phyloP scores from a whole-genome alignment of 2,113 vertebrate genomes.

The Alethe diademata region DNA sequence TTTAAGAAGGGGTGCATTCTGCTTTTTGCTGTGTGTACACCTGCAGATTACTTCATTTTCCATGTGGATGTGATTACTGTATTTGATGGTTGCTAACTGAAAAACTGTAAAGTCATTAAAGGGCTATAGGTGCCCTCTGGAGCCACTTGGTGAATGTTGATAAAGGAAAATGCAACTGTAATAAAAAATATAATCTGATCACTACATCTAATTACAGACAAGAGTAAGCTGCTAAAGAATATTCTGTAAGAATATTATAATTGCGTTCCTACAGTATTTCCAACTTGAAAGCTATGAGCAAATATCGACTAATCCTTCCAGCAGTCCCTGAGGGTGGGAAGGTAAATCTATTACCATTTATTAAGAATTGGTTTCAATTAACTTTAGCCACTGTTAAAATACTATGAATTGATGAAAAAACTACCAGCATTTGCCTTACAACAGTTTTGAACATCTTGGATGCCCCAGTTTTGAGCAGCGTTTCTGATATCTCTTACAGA shows the following conservation, averaged over 20 bases:
- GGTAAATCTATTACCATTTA: slow-evolving; percentile 65
- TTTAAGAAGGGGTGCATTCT: not conserved
- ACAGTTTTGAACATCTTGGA: not conserved
- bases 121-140: slow-evolving; percentile 1
- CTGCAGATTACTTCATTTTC: slow-evolving; percentile 15
- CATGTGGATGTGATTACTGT: not conserved
- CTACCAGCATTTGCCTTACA: not conserved
- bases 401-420: not conserved
- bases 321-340: not conserved
- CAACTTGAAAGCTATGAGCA: slow-evolving; percentile 45
- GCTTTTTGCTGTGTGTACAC: not conserved
- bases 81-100: not conserved
- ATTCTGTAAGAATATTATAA: slow-evolving; percentile 34
- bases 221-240: slow-evolving; percentile 22
- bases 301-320: slow-evolving; percentile 52
- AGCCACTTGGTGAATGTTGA: slow-evolving; percentile 17
- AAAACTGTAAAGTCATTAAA: slow-evolving; percentile 19
- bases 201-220: slow-evolving; percentile 45
- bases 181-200: slow-evolving; percentile 48
- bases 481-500: not conserved
- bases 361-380: slow-evolving; percentile 57
- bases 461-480: not conserved
- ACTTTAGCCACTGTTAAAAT: slow-evolving; percentile 41
- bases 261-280: slow-evolving; percentile 45
- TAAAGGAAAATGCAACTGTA: slow-evolving; percentile 24